phyloP scores from a whole-genome alignment of 1,140 invertebrate genomes.

The Capitella teleta region DNA sequence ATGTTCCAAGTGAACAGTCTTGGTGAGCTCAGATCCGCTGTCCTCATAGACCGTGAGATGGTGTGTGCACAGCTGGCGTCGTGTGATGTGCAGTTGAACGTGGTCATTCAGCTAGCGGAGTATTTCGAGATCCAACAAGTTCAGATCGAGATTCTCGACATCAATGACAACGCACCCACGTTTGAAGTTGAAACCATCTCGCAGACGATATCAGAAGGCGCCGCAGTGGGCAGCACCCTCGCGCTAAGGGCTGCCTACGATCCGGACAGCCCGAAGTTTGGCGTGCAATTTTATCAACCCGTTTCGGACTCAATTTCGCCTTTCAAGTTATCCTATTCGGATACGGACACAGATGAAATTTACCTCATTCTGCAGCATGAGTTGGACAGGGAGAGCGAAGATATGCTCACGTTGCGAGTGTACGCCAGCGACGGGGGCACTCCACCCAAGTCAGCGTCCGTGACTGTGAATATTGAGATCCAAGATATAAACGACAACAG shows the following conservation, averaged over 20 bases:
- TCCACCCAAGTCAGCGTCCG: background rate
- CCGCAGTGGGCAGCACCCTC: background rate
- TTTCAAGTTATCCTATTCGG: background rate
- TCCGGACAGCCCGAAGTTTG: slow-evolving; percentile 4
- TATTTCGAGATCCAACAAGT: too few relatives aligned
- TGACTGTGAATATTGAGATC: slow-evolving; percentile 3
- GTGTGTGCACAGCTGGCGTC: too few relatives aligned
- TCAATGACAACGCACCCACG: too few relatives aligned
- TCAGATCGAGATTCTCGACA: too few relatives aligned
- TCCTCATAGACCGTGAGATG: too few relatives aligned
- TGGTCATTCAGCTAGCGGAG: too few relatives aligned
- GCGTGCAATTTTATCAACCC: slow-evolving; percentile 8
- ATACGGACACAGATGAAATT: background rate
- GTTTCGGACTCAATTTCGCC: slow-evolving; percentile 2
- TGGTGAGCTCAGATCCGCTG: too few relatives aligned
- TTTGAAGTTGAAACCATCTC: too few relatives aligned
- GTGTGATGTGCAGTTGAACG: too few relatives aligned
- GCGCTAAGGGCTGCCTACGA: slow-evolving; percentile 5
- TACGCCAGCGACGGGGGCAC: slow-evolving; percentile 3
- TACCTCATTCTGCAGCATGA: background rate
- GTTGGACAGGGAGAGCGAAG: slow-evolving; percentile 75
- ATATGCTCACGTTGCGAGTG: slow-evolving; percentile 71
- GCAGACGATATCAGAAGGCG: too few relatives aligned
- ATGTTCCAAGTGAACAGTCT: too few relatives aligned
- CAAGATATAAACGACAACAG: slow-evolving; percentile 65